Conservation (phyloP, 2,888 invertebrate genomes). For the Metallyticus violacea region DNA sequence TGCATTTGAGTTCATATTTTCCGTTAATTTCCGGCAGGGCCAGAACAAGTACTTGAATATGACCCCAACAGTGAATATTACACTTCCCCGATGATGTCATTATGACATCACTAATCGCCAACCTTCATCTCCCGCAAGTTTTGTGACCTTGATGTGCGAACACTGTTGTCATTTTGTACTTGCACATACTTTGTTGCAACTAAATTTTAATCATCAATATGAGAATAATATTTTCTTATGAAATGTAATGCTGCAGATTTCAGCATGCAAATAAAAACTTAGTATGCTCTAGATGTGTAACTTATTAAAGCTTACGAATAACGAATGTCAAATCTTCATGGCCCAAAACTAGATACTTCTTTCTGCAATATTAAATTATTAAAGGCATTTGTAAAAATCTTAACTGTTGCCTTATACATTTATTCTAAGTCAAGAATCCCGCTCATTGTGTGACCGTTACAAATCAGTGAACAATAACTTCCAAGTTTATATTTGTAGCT, state of each 20-base stretch:
- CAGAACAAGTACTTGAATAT: neutral
- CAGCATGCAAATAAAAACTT: neutral
- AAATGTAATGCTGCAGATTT: neutral
- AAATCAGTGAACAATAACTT: neutral
- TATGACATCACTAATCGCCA: slow-evolving; percentile 49
- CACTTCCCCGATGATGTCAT: slow-evolving; percentile 47
- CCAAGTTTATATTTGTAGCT: too few relatives aligned
- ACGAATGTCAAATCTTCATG: neutral
- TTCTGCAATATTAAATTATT: neutral
- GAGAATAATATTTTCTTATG: neutral
- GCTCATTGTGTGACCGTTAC: neutral
- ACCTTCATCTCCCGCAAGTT: slow-evolving; percentile 33
- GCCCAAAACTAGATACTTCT: neutral
- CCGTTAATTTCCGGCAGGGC: neutral
- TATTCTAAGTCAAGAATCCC: neutral
- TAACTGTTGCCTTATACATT: neutral
- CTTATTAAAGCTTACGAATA: neutral
- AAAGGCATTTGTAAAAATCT: neutral
- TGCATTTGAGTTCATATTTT: neutral
- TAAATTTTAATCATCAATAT: neutral
- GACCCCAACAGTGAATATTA: slow-evolving; percentile 18
- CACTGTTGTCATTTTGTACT: slow-evolving; percentile 20
- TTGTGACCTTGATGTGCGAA: slow-evolving; percentile 31
- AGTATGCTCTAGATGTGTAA: neutral
- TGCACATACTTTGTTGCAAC: neutral